Percentiles rank a stretch among this genome's conserved stretches.
phyloP scores from a whole-genome alignment of 2,113 vertebrate genomes.

The Chitala chitala region DNA sequence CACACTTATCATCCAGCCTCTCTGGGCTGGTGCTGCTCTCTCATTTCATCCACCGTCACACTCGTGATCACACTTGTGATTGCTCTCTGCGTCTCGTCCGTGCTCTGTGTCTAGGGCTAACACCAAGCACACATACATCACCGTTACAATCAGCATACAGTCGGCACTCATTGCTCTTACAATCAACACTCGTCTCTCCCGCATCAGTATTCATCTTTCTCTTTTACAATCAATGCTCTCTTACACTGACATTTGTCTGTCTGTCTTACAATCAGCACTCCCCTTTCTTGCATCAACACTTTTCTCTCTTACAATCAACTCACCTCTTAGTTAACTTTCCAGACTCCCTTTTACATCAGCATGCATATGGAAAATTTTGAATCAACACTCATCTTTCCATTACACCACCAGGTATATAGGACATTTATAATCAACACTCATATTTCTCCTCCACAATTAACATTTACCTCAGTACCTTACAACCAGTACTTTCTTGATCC shows the following conservation, averaged over 20 bases:
- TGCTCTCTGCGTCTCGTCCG: background rate
- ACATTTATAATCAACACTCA: background rate
- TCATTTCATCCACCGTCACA: background rate
- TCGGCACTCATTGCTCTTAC: background rate
- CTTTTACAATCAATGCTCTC: slow-evolving; percentile 1
- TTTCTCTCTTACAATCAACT: background rate
- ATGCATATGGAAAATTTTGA: too few species aligned
- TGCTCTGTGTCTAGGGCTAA: background rate
- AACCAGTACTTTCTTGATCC: background rate
- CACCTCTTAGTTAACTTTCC: too few species aligned
- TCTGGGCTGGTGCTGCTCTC: background rate
- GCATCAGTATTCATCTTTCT: background rate
- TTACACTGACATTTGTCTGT: too few species aligned
- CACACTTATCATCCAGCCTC: slow-evolving; percentile 29
- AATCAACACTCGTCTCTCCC: background rate
- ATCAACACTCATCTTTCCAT: too few species aligned
- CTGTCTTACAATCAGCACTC: background rate
- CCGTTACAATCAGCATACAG: too few species aligned
- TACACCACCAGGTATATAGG: too few species aligned
- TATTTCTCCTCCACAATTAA: background rate
- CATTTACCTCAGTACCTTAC: background rate
- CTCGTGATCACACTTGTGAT: background rate
- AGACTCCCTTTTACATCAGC: too few species aligned
- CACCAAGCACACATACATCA: background rate
- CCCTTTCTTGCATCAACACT: too few species aligned